phyloP scores from a whole-genome alignment of 2,888 invertebrate genomes.

The Cephus pygmeus region DNA sequence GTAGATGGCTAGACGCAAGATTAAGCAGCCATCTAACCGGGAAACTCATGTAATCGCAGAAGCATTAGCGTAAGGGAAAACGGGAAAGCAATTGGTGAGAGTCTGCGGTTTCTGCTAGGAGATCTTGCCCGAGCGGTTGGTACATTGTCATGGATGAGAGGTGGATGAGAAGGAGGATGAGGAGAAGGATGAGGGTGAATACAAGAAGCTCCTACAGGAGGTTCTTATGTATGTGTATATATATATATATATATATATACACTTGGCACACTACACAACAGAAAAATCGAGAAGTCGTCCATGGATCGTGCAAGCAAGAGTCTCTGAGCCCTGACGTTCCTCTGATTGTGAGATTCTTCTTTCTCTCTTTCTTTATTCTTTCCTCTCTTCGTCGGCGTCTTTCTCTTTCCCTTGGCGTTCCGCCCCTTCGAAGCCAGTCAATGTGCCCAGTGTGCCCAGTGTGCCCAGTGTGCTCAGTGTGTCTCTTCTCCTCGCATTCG shows the following conservation, averaged over 20 bases:
- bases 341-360: not conserved
- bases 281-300: not conserved
- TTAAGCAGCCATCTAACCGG: too few species aligned
- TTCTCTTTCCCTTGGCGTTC: not conserved
- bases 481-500: slow-evolving; percentile 20
- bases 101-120: slow-evolving; percentile 25
- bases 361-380: slow-evolving; percentile 1
- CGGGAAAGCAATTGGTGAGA: slow-evolving; percentile 26
- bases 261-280: not conserved
- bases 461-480: slow-evolving; percentile 12
- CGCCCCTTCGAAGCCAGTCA: too few species aligned
- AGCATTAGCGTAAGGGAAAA: slow-evolving; percentile 15
- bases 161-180: slow-evolving; percentile 5
- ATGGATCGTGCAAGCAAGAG: too few species aligned
- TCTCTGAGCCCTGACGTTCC: too few species aligned
- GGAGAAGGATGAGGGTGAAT: slow-evolving; percentile 1
- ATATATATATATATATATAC: too few species aligned
- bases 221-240: too few species aligned
- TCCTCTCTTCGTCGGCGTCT: not conserved
- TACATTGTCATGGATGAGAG: slow-evolving; percentile 1
- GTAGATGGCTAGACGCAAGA: too few species aligned
- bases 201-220: too few species aligned
- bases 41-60: slow-evolving; percentile 1
- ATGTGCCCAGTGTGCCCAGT: too few species aligned
- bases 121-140: too few species aligned